These are phyloP conservation scores for Dryococelus australis DNA, from an alignment of 2,888 invertebrate species.

Conservation along the genomic window DNA sequence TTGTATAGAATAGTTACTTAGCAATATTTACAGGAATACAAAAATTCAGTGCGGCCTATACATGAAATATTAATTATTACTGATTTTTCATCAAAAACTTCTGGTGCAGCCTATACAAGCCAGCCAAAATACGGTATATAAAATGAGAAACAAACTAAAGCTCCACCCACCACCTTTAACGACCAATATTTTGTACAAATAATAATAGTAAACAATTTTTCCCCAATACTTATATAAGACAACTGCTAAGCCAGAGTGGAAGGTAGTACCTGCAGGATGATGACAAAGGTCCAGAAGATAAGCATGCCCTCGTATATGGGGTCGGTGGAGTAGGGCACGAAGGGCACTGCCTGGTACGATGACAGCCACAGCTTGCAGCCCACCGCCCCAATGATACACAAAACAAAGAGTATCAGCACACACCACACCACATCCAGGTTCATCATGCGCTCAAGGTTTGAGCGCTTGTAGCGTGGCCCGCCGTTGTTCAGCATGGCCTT, in stretches of 20 bases:
- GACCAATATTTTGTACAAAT: too few species aligned
- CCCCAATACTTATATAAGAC: neutral
- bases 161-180: too few species aligned
- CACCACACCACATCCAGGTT: slow-evolving; percentile 97
- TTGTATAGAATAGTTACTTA: too few species aligned
- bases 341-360: slow-evolving; percentile 66
- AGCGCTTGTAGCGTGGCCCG: slow-evolving; percentile 92
- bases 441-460: slow-evolving; percentile 90
- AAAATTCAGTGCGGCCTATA: too few species aligned
- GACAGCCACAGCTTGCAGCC: slow-evolving; percentile 89
- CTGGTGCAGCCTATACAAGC: too few species aligned
- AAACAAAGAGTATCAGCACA: slow-evolving; percentile 85
- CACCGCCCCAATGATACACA: slow-evolving; percentile 90
- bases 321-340: slow-evolving; percentile 69
- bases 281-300: slow-evolving; percentile 95
- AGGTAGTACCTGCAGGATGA: slow-evolving; percentile 80
- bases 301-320: slow-evolving; percentile 79
- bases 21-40: too few species aligned
- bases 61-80: too few species aligned
- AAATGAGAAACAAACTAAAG: too few species aligned
- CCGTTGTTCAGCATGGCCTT: slow-evolving; percentile 98
- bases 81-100: too few species aligned
- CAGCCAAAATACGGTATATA: too few species aligned
- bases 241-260: too few species aligned
- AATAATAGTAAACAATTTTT: neutral